Base-by-base conservation (phyloP, 2,113 vertebrate species). In the Coracopsis vasa region DNA sequence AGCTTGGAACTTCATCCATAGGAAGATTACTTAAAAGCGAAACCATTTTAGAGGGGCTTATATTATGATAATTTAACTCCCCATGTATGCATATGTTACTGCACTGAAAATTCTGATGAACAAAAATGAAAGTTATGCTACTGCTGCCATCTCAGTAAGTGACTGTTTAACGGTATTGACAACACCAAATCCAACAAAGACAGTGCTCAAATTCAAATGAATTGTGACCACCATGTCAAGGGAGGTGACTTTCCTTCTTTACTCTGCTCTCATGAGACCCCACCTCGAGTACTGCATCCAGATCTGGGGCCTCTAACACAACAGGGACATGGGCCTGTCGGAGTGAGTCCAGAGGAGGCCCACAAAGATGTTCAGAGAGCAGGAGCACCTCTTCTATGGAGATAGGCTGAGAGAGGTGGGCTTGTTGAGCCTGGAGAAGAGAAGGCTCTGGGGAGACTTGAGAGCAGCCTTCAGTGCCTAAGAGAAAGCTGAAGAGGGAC, bases 71-170 rank as follows among this genome's bases (percentile, higher is more conserved):
- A 88, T 48, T 92, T 79, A 75, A 88, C 16, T 41, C 33, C 25
- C 14, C 20, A 27, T 27, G 6, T 29, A 47, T 14, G 12, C 47
- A 50, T 42, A 54, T 69, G 56, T 44, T 84, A 28, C 80, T 47
- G 37, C 29, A 67, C 67, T 64, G 61, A 69, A 80, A 75, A 41
- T 45, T 58, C 11, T 35, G 9, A 70, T 45, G 10, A 74, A 73
- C 7, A 93, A 66, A 78, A 88, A 13, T 0, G 0, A 47, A 51
- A 66, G n/a, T n/a, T 50, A 21, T 0, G 0, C 39, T 58, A 79
- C 50, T 67, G 45, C 29, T 71, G 66, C 29, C 60, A 75, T 67
- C 42, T 71, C 61, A 35, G 17, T 19, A 51, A 79, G 16, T 14
- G 20, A 58, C 39, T 71, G 9, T 18, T 90, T 45, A 42, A 74